Conservation (phyloP, 2,888 invertebrate genomes). For the Zhengitettix transpicula region DNA sequence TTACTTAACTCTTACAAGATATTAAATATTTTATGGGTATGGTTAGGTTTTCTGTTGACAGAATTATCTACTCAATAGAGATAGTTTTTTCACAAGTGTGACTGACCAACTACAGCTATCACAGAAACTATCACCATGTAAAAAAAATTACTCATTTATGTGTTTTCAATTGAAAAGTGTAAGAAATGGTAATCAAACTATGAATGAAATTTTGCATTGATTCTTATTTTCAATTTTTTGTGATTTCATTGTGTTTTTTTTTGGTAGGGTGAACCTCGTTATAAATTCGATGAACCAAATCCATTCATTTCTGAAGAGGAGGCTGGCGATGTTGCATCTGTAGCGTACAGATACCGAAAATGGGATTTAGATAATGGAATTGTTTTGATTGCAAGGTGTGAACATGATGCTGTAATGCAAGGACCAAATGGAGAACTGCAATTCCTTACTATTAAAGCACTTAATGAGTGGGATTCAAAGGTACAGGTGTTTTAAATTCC, state of each 20-base stretch:
- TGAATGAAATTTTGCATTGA: no score
- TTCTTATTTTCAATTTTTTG: not conserved
- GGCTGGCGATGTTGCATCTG: constrained; percentile 84
- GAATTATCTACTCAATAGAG: no score
- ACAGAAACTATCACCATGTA: no score
- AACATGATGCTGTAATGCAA: constrained; percentile 87
- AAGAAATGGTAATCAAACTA: no score
- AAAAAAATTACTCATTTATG: no score
- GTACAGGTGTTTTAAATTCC: constrained; percentile 19
- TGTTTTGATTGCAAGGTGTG: constrained; percentile 82
- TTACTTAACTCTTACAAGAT: no score
- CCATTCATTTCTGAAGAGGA: constrained; percentile 88
- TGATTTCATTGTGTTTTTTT: constrained; percentile 6
- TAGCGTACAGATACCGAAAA: constrained; percentile 91
- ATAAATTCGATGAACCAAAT: constrained; percentile 79
- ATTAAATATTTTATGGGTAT: no score
- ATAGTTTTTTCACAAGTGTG: no score
- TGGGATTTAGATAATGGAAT: constrained; percentile 92
- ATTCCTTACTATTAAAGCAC: constrained; percentile 87
- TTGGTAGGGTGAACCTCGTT: constrained; percentile 55
- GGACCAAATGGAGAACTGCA: constrained; percentile 79
- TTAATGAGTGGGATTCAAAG: constrained; percentile 98
- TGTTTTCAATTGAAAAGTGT: no score
- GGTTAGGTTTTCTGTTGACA: no score
- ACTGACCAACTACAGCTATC: no score